phyloP scores from a whole-genome alignment of 2,888 invertebrate species.

The Stenoptilia bipunctidactyla region DNA sequence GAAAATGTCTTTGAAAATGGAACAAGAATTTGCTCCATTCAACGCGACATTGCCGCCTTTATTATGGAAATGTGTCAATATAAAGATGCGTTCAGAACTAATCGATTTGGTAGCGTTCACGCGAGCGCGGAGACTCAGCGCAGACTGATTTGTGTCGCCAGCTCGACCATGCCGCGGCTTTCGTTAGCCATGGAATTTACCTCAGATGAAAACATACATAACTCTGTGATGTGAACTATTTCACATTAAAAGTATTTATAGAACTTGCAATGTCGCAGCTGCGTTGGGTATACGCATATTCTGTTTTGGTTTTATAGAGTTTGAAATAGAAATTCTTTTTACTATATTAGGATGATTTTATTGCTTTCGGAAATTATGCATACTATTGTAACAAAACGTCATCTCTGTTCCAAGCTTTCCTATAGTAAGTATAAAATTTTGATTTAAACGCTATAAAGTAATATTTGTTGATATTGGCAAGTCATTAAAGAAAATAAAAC shows the following conservation, averaged over 20 bases:
- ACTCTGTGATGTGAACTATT: neutral
- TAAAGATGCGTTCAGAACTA: neutral
- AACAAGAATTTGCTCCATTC: neutral
- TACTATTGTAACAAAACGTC: too few relatives aligned
- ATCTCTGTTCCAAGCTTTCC: too few relatives aligned
- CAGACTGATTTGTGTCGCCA: neutral
- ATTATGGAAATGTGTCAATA: neutral
- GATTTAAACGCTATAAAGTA: too few relatives aligned
- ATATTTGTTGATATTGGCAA: too few relatives aligned
- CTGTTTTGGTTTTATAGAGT: too few relatives aligned
- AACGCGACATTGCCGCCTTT: neutral
- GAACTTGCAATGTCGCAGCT: neutral
- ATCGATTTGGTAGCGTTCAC: neutral
- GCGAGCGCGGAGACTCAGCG: neutral
- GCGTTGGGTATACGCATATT: neutral
- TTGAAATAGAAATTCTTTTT: too few relatives aligned
- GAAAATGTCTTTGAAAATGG: too few relatives aligned
- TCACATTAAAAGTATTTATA: neutral
- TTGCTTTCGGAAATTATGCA: too few relatives aligned
- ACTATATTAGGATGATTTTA: too few relatives aligned
- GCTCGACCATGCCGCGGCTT: neutral
- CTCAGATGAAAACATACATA: neutral
- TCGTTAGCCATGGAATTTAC: neutral
- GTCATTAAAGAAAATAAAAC: too few relatives aligned
- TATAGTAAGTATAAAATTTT: too few relatives aligned